Conservation (phyloP, 2,113 vertebrate genomes). For the Siniperca knerii region DNA sequence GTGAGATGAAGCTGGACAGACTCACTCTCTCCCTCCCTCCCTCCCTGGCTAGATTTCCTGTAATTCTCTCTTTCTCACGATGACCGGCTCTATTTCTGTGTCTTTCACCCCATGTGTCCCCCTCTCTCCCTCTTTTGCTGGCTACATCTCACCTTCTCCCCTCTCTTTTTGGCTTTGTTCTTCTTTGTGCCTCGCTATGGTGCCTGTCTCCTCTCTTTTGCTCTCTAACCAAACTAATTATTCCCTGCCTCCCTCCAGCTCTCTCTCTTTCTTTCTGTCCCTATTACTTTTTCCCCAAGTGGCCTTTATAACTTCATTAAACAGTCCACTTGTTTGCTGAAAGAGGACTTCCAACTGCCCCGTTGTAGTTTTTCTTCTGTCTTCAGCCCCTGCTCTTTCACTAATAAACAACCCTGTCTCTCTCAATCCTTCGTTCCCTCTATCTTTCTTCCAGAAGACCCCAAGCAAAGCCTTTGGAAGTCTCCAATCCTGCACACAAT, state of each 20-base stretch:
- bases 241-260: conserved; percentile 3
- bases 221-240: conserved; percentile 8
- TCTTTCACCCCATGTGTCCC: not conserved
- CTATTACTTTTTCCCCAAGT: conserved; percentile 3
- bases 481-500: conserved; percentile 57
- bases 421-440: conserved; percentile 3
- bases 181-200: not conserved
- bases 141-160: conserved; percentile 5
- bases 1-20: conserved; percentile 20
- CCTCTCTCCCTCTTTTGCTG: not conserved
- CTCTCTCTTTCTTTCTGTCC: conserved; percentile 5
- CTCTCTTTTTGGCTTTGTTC: conserved; percentile 8
- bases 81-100: conserved; percentile 24
- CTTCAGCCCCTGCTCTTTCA: conserved; percentile 31
- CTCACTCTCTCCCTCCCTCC: not conserved
- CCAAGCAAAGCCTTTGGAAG: conserved; percentile 73
- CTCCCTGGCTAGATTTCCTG: not conserved
- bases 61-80: conserved; percentile 14
- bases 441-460: conserved; percentile 57
- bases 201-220: conserved; percentile 21
- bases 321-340: conserved; percentile 36
- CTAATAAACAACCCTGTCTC: conserved; percentile 38
- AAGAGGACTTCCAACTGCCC: conserved; percentile 23
- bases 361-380: conserved; percentile 9
- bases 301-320: conserved; percentile 40